Evolutionary conservation across 64 coral and sea anemone species (phyloP).

Genomic region (Dendrophyllia cribrosa): DNA sequence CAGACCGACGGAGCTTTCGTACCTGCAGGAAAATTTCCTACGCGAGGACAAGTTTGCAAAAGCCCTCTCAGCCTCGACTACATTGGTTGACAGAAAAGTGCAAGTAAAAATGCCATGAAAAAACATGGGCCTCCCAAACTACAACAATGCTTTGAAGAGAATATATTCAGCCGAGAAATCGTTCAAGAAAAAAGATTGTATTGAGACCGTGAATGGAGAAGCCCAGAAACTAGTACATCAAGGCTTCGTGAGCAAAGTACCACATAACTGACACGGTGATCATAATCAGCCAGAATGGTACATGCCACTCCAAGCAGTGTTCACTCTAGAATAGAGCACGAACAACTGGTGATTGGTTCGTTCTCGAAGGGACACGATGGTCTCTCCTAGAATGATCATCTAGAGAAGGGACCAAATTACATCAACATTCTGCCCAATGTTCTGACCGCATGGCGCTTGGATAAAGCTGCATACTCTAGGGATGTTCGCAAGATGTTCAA

Average conservation of each 20-base stretch:
- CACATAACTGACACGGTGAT: not conserved
- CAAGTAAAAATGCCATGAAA: slow-evolving; percentile 47
- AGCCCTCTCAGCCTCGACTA: slow-evolving; percentile 8
- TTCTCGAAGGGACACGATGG: slow-evolving; percentile 19
- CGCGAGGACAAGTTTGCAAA: slow-evolving; percentile 23
- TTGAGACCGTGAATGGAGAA: slow-evolving; percentile 21
- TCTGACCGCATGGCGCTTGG: slow-evolving; percentile 28
- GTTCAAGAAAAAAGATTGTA: slow-evolving; percentile 39
- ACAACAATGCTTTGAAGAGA: slow-evolving; percentile 16
- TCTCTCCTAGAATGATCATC: slow-evolving; percentile 23
- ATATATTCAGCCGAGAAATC: slow-evolving; percentile 30
- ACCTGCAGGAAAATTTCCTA: not conserved
- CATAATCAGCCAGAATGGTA: slow-evolving; percentile 13
- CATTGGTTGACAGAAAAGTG: slow-evolving; percentile 13
- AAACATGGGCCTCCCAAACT: slow-evolving; percentile 34
- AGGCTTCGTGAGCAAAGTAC: slow-evolving; percentile 13
- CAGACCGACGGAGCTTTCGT: slow-evolving; percentile 23
- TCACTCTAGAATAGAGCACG: slow-evolving; percentile 36
- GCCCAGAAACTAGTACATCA: slow-evolving; percentile 41
- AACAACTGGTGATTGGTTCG: slow-evolving; percentile 9
- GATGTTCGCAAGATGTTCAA: slow-evolving; percentile 51
- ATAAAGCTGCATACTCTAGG: not conserved
- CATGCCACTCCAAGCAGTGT: slow-evolving; percentile 8
- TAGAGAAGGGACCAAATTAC: slow-evolving; percentile 43
- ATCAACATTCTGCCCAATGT: not conserved